Percentiles rank a stretch among this genome's conserved stretches.
Evolutionary conservation across 1,140 invertebrate genomes (phyloP).

Genomic region (Daktulosphaira vitifoliae): DNA sequence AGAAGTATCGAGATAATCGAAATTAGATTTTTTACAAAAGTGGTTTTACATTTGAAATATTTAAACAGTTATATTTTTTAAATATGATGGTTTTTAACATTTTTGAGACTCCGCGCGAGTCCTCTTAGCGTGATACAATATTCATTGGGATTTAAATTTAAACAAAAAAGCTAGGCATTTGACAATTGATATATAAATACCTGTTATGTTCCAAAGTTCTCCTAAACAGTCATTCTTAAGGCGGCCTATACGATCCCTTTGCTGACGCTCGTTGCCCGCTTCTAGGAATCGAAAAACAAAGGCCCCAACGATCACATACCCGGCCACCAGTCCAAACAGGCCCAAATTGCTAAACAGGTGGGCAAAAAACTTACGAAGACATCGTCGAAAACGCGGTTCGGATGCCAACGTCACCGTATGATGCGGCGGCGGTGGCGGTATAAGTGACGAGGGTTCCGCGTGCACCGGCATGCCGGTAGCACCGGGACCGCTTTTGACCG

Average conservation of each 20-base stretch:
- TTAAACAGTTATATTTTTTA: too few relatives aligned
- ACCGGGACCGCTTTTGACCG: slow-evolving; percentile 37
- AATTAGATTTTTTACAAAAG: too few relatives aligned
- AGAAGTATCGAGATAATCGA: too few relatives aligned
- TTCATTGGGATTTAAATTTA: too few relatives aligned
- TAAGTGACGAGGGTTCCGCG: slow-evolving; percentile 42
- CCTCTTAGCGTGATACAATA: too few relatives aligned
- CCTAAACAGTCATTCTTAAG: slow-evolving; percentile 39
- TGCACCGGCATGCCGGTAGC: slow-evolving; percentile 41
- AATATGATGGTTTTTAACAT: too few relatives aligned
- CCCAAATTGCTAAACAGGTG: slow-evolving; percentile 40
- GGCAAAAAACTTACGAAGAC: slow-evolving; percentile 33
- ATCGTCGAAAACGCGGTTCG: slow-evolving; percentile 24
- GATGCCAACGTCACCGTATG: slow-evolving; percentile 16
- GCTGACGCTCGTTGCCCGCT: slow-evolving; percentile 32
- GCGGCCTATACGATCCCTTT: slow-evolving; percentile 41
- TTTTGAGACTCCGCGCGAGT: too few relatives aligned
- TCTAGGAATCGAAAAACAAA: slow-evolving; percentile 40
- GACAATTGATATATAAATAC: slow-evolving; percentile 35
- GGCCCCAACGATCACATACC: slow-evolving; percentile 41
- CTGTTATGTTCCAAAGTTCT: slow-evolving; percentile 46
- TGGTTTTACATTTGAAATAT: too few relatives aligned
- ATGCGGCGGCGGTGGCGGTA: slow-evolving; percentile 39
- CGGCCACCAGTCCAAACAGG: slow-evolving; percentile 42
- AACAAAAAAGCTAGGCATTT: too few relatives aligned